These are phyloP conservation scores for Pediacus dermestoides DNA, from an alignment of 2,888 invertebrate species.

Conservation along the genomic window DNA sequence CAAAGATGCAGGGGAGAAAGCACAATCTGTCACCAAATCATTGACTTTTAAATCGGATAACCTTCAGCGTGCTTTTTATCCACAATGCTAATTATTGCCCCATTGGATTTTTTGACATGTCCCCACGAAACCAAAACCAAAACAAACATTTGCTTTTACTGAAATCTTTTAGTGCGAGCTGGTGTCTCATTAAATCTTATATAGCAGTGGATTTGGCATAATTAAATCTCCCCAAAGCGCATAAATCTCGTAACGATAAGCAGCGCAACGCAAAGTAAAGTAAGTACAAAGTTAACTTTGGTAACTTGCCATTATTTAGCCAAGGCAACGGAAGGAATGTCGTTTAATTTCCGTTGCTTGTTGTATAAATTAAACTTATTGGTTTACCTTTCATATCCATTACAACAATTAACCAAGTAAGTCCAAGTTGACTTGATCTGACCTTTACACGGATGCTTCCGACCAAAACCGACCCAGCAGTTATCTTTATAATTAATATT, in stretches of 20 bases:
- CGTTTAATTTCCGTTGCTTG: conserved; percentile 9
- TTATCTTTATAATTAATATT: conserved; percentile 4
- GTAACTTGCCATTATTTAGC: conserved; percentile 6
- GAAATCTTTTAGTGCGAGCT: too few relatives aligned
- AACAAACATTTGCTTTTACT: too few relatives aligned
- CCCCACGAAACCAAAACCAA: too few relatives aligned
- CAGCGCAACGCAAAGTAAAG: too few relatives aligned
- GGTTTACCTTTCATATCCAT: conserved; percentile 9
- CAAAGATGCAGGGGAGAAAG: not conserved
- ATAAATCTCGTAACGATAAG: too few relatives aligned
- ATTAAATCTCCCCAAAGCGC: too few relatives aligned
- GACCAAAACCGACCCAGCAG: not conserved
- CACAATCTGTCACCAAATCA: conserved; percentile 34
- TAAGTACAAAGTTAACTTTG: too few relatives aligned
- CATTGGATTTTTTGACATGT: too few relatives aligned
- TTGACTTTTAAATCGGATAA: conserved; percentile 36
- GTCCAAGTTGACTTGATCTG: conserved; percentile 6
- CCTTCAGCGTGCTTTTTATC: conserved; percentile 16
- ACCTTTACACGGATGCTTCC: conserved; percentile 1
- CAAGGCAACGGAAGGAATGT: conserved; percentile 4
- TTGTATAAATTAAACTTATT: conserved; percentile 9
- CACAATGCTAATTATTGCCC: too few relatives aligned
- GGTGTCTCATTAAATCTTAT: too few relatives aligned
- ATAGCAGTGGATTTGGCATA: too few relatives aligned
- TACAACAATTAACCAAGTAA: conserved; percentile 8